Evolutionary conservation across 2,888 invertebrate species (phyloP).

Genomic region (Plagiodera versicolora): DNA sequence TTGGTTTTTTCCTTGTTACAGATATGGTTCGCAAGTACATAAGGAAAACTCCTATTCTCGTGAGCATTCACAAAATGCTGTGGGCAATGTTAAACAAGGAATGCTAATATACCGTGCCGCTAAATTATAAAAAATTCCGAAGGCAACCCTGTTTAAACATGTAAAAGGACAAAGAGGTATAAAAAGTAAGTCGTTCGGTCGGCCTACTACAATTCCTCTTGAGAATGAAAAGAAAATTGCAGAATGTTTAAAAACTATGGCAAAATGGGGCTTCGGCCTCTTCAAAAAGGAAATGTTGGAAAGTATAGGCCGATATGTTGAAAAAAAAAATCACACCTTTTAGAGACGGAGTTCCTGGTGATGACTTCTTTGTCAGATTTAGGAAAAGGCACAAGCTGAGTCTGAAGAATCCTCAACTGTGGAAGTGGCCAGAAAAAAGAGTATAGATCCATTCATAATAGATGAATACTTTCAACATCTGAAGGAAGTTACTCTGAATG

Average conservation of each 20-base stretch:
- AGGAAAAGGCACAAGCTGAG: slow-evolving; percentile 33
- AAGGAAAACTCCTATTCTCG: neutral
- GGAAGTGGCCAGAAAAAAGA: slow-evolving; percentile 23
- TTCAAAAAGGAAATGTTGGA: slow-evolving; percentile 18
- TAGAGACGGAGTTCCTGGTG: slow-evolving; percentile 40
- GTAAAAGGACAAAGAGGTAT: slow-evolving; percentile 20
- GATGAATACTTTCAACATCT: slow-evolving; percentile 18
- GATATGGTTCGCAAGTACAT: neutral
- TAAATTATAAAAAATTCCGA: slow-evolving; percentile 10
- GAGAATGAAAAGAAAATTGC: slow-evolving; percentile 15
- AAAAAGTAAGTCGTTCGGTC: slow-evolving; percentile 14
- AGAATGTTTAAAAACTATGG: slow-evolving; percentile 1
- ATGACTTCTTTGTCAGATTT: slow-evolving; percentile 34
- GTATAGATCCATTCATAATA: slow-evolving; percentile 21
- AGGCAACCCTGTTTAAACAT: slow-evolving; percentile 19
- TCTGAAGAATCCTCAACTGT: slow-evolving; percentile 30
- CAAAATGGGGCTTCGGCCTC: slow-evolving; percentile 14
- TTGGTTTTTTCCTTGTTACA: neutral
- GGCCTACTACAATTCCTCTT: slow-evolving; percentile 15
- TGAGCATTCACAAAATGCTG: neutral
- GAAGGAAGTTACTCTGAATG: slow-evolving; percentile 9
- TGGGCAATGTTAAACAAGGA: too few species aligned
- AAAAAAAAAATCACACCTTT: slow-evolving; percentile 33
- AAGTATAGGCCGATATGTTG: slow-evolving; percentile 10
- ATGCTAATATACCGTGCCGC: slow-evolving; percentile 11